phyloP scores from a whole-genome alignment of 2,113 vertebrate species.

The Caretta caretta region DNA sequence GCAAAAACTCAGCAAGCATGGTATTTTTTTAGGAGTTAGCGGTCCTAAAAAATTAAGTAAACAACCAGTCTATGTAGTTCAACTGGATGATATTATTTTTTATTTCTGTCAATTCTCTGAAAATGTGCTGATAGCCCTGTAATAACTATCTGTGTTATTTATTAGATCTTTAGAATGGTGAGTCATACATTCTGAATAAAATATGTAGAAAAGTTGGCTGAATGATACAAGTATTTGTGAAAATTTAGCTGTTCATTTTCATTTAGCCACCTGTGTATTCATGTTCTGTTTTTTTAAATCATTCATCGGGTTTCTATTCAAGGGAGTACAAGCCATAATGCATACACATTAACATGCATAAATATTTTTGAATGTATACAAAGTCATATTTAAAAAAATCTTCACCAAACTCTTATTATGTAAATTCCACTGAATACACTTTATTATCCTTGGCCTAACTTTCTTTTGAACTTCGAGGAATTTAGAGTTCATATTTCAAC shows the following conservation, averaged over 20 bases:
- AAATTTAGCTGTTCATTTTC: background rate
- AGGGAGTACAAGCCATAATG: background rate
- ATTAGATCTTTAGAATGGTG: background rate
- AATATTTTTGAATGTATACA: background rate
- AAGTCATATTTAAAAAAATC: background rate
- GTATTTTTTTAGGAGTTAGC: background rate
- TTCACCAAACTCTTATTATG: background rate
- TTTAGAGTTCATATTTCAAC: background rate
- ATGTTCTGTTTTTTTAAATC: background rate
- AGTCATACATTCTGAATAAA: background rate
- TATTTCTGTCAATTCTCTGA: background rate
- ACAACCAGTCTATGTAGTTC: background rate
- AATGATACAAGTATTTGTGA: background rate
- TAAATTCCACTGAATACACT: background rate
- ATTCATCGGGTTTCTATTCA: background rate
- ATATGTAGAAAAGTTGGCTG: background rate
- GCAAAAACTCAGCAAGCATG: background rate
- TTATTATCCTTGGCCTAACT: background rate
- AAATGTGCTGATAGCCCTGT: background rate
- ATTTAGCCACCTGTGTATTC: background rate
- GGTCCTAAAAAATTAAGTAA: conserved; percentile 24
- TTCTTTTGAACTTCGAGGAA: background rate
- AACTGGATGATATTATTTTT: background rate
- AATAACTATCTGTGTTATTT: background rate
- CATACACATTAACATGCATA: background rate